Conservation (phyloP, 2,888 invertebrate genomes). For the Nysson spinosus region DNA sequence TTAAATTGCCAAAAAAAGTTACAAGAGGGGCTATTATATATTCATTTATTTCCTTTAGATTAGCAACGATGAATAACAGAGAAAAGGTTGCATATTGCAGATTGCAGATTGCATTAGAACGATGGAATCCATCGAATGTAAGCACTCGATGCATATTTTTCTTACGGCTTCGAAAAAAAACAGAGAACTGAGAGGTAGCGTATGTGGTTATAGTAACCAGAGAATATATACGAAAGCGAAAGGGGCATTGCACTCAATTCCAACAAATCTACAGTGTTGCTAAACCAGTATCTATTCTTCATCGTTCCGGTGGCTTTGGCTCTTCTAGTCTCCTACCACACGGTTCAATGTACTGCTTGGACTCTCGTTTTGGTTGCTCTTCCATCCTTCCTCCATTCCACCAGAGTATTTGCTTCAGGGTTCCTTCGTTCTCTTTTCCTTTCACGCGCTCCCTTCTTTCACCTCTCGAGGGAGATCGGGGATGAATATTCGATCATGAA, state of each 20-base stretch:
- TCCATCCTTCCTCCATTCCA: conserved; percentile 19
- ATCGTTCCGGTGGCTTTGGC: conserved; percentile 66
- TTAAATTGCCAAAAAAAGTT: too few relatives aligned
- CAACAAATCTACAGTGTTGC: conserved; percentile 74
- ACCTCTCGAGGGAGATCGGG: conserved; percentile 33
- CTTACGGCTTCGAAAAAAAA: conserved; percentile 70
- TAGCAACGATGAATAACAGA: too few relatives aligned
- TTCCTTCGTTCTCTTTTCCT: conserved; percentile 26
- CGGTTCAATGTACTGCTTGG: conserved; percentile 53
- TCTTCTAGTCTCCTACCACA: conserved; percentile 53
- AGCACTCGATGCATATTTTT: conserved; percentile 70
- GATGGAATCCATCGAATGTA: too few relatives aligned
- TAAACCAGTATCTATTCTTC: conserved; percentile 75
- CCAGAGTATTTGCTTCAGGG: too few relatives aligned
- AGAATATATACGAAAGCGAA: conserved; percentile 64
- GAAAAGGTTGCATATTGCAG: too few relatives aligned
- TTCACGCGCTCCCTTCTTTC: conserved; percentile 18
- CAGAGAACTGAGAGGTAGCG: conserved; percentile 54
- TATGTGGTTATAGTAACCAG: conserved; percentile 71
- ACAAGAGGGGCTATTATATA: too few relatives aligned
- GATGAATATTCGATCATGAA: conserved; percentile 61
- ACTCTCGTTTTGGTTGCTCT: conserved; percentile 50
- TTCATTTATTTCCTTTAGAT: too few relatives aligned
- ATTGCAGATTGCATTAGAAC: too few relatives aligned
- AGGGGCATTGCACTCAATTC: conserved; percentile 75